These are phyloP conservation scores for Dendroctonus ponderosae DNA, from an alignment of 1,140 invertebrate species.

Conservation along the genomic window DNA sequence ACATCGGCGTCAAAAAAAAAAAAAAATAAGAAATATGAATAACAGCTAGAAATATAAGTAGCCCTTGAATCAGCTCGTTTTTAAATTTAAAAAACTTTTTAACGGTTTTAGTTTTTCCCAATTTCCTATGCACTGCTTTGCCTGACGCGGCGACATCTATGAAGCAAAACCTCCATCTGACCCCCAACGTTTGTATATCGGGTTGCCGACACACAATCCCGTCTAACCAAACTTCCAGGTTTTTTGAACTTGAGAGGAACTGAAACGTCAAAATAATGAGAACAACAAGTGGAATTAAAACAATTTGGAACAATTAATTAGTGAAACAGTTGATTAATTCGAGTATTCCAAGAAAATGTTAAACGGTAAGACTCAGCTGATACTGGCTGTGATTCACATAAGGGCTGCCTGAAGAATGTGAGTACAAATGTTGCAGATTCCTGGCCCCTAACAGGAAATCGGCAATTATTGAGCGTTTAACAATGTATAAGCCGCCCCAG, in stretches of 20 bases:
- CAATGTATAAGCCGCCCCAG: slow-evolving; percentile 47
- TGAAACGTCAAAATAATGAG: slow-evolving; percentile 30
- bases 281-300: neutral
- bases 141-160: no score
- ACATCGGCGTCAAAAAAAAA: no score
- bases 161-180: no score
- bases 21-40: no score
- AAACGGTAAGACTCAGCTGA: slow-evolving; percentile 13
- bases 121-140: no score
- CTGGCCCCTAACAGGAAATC: neutral
- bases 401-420: slow-evolving; percentile 1
- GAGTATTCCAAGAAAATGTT: slow-evolving; percentile 14
- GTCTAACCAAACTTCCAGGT: slow-evolving; percentile 11
- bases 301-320: neutral
- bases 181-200: neutral
- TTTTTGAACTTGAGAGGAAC: slow-evolving; percentile 26
- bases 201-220: slow-evolving; percentile 8
- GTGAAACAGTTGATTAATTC: slow-evolving; percentile 11
- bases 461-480: slow-evolving; percentile 13
- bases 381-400: neutral
- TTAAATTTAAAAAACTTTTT: no score
- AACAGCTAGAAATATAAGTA: no score
- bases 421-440: neutral
- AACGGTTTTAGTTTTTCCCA: no score
- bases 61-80: no score